phyloP scores from a whole-genome alignment of 2,888 invertebrate genomes.

The Vesta saturnalis region DNA sequence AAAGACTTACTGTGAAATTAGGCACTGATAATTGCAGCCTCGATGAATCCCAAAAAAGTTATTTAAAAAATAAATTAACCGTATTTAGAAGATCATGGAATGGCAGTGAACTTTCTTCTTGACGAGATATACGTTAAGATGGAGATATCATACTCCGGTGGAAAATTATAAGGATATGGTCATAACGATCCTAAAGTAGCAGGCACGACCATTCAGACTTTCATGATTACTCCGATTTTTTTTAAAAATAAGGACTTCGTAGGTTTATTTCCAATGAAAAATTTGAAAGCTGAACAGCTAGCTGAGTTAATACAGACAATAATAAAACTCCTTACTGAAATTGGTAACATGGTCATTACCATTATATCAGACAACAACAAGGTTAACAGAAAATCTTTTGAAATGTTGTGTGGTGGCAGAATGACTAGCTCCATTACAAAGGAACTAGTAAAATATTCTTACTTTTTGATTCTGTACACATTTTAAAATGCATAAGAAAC shows the following conservation, averaged over 20 bases:
- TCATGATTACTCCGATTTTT: background rate
- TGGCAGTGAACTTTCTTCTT: background rate
- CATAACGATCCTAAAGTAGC: background rate
- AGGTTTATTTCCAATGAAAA: slow-evolving; percentile 2
- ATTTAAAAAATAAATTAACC: background rate
- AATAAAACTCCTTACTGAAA: background rate
- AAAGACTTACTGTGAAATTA: background rate
- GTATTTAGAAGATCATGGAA: background rate
- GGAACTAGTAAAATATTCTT: background rate
- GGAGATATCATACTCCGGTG: background rate
- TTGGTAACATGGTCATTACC: background rate
- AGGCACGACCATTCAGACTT: background rate
- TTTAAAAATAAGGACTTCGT: background rate
- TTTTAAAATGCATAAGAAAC: slow-evolving; percentile 8
- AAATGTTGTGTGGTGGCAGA: background rate
- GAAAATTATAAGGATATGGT: background rate
- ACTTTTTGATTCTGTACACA: slow-evolving; percentile 3
- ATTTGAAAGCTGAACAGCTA: background rate
- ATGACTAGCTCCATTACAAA: background rate
- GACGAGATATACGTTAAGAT: background rate
- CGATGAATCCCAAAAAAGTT: background rate
- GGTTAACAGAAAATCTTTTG: slow-evolving; percentile 12
- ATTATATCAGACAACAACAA: slow-evolving; percentile 11
- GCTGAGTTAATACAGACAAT: background rate
- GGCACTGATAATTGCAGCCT: background rate